A percentile compares a stretch with the other conserved stretches of the same genome.
Evolutionary conservation across 2,797 vertebrate genomes (phyloP).

Genomic region (Leuciscus waleckii): DNA sequence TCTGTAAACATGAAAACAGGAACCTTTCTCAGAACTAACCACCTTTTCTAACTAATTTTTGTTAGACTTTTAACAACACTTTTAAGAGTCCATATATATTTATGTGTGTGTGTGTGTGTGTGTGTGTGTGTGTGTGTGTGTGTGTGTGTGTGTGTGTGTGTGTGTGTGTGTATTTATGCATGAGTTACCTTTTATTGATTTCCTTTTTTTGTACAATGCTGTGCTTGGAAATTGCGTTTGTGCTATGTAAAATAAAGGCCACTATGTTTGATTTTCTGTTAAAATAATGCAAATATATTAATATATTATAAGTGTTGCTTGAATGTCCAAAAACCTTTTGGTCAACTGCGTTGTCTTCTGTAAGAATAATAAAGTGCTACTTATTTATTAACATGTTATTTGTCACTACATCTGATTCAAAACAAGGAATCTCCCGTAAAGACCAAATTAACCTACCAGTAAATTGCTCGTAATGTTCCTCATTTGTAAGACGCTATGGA

Average conservation of each 20-base stretch:
- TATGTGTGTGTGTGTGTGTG: too few relatives aligned
- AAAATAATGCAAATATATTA: neutral
- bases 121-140: too few relatives aligned
- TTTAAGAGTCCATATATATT: too few relatives aligned
- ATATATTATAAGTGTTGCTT: neutral
- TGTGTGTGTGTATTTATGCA: too few relatives aligned
- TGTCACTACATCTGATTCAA: neutral
- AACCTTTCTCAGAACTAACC: neutral
- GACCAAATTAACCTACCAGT: neutral
- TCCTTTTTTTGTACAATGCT: neutral
- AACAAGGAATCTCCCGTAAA: neutral
- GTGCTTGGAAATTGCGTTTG: neutral
- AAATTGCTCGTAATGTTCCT: neutral
- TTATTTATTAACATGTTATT: neutral
- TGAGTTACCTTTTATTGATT: neutral
- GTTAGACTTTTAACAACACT: too few relatives aligned
- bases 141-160: too few relatives aligned
- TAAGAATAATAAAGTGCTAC: neutral
- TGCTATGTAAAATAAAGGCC: neutral
- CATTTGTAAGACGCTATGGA: neutral
- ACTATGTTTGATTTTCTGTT: neutral
- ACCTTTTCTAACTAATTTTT: neutral
- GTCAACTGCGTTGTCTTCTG: neutral
- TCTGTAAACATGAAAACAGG: neutral
- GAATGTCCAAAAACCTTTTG: neutral